Evolutionary conservation across 2,797 vertebrate genomes (phyloP), one percentile per base, ranked within the genome.

Genomic region (Okamejei kenojei): DNA sequence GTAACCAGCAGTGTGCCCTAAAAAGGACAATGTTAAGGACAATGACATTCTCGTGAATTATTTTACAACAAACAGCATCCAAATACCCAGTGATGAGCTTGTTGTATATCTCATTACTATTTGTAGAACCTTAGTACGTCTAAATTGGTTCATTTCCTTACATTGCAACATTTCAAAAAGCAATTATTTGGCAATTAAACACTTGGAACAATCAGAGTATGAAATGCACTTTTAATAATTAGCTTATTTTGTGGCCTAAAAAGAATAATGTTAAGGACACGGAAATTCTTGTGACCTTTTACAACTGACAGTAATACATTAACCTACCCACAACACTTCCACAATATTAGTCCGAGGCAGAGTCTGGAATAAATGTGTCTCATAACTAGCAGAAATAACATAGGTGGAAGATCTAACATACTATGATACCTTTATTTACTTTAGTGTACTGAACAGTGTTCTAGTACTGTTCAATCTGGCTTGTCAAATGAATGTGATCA

Each of bases 101-200:
- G 79, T 54, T 8, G 10, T 23, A 0, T 45, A 35, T 35, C 35
- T 80, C 78, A 80, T 19, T 19, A 32, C 78, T 79, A 35, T 17
- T 71, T 80, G n/a, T 78, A 78, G 29, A 78, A 32, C n/a, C n/a
- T 32, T 80, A 35, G 15, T 80, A 45, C 11, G 38, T 54, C 21
- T 17, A 21, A 82, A 82, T 23, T 82, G 45, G 78, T 35, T 17
- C 17, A 23, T 80, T 80, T 80, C 78, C 78, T 17, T 17, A 58
- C 45, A 82, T 54, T 77, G n/a, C 74, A 77, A 84, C 54, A n/a
- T 84, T 84, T 84, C 10, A 84, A 84, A n/a, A 61, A 11, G 80
- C 11, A 82, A 45, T 54, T 61, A 29, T 58, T 15, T 61, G 26
- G 23, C 10, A 35, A 45, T 8, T 26, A 29, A 82, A 82, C 23